Evolutionary conservation across 2,113 vertebrate genomes (phyloP).

Genomic region (Acinonyx jubatus): DNA sequence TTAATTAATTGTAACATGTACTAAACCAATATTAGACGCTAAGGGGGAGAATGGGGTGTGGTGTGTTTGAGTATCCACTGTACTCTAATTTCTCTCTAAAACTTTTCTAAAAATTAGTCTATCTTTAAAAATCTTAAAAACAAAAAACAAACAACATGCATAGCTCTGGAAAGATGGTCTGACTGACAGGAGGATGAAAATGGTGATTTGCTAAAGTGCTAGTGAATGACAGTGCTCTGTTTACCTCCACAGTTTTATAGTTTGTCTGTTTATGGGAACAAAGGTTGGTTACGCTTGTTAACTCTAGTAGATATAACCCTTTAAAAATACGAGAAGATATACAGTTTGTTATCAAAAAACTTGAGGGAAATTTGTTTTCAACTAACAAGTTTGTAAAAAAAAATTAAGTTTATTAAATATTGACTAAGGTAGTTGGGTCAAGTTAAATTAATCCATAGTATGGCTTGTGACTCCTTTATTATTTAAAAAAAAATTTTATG

Average conservation of each 20-base stretch:
- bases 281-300: neutral
- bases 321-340: neutral
- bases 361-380: neutral
- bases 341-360: neutral
- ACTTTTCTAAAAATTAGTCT: neutral
- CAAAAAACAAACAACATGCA: neutral
- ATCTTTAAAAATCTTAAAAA: neutral
- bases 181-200: neutral
- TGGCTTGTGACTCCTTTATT: neutral
- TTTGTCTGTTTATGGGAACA: neutral
- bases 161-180: neutral
- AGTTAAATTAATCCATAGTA: neutral
- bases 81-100: neutral
- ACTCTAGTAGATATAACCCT: neutral
- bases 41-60: neutral
- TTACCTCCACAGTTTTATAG: neutral
- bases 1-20: neutral
- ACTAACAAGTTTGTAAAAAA: neutral
- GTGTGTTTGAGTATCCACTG: neutral
- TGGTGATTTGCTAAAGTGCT: neutral
- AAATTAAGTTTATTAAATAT: neutral
- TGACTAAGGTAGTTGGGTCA: neutral
- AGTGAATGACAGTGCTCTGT: neutral
- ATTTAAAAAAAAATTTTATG: no score
- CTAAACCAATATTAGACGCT: neutral